These are phyloP conservation scores for Lichenostomus cassidix DNA, from an alignment of 2,113 vertebrate genomes.

Conservation along the genomic window DNA sequence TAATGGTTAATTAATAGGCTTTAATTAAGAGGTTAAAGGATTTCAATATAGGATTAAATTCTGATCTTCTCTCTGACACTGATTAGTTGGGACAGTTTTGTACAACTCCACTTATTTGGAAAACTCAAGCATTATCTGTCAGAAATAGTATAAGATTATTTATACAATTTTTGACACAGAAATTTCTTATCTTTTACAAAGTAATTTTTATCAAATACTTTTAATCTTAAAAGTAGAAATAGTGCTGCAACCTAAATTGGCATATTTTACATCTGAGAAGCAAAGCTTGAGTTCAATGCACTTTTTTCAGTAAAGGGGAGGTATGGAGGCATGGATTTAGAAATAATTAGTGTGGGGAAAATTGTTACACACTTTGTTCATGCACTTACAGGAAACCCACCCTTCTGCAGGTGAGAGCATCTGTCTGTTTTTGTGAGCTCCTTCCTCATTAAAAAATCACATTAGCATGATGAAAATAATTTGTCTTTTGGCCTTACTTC, in stretches of 20 bases:
- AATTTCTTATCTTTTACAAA: neutral
- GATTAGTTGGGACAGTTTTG: neutral
- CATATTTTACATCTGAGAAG: neutral
- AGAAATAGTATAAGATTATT: neutral
- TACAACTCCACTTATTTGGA: neutral
- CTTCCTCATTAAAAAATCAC: neutral
- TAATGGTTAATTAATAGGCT: conserved; percentile 16
- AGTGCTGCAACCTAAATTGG: neutral
- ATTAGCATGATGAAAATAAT: neutral
- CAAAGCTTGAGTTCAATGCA: neutral
- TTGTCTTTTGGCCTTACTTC: neutral
- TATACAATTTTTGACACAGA: neutral
- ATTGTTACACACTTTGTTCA: neutral
- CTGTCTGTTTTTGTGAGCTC: neutral
- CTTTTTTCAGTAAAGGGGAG: neutral
- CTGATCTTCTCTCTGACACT: neutral
- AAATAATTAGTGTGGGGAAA: neutral
- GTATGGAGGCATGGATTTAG: neutral
- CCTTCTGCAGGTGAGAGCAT: neutral
- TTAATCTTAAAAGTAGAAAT: neutral
- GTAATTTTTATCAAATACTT: neutral
- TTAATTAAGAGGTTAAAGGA: conserved; percentile 11
- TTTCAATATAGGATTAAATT: conserved; percentile 15
- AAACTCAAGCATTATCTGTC: neutral
- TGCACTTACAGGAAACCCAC: neutral